These are phyloP conservation scores for Myocastor coypus DNA, from an alignment of 2,113 vertebrate genomes.

Conservation along the genomic window DNA sequence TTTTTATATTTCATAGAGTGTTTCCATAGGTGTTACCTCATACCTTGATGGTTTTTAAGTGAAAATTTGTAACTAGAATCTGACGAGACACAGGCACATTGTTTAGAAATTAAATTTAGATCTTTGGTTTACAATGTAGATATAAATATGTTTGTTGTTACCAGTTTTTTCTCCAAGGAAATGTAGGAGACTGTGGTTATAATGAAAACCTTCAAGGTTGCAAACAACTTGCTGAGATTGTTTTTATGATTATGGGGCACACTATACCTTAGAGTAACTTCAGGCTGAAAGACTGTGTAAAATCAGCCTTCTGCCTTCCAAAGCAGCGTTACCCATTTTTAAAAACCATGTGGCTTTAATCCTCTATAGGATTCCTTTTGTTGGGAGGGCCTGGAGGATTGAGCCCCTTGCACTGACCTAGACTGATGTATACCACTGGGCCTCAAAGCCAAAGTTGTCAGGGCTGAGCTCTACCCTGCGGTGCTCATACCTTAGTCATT, in stretches of 20 bases:
- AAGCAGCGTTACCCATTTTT: not conserved
- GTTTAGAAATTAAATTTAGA: slow-evolving; percentile 10
- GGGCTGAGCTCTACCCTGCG: not conserved
- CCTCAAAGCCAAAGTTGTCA: not conserved
- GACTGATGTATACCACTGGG: not conserved
- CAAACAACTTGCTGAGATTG: not conserved
- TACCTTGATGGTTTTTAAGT: slow-evolving; percentile 2
- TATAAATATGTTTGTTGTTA: not conserved
- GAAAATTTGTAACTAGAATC: not conserved
- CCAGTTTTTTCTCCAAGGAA: not conserved
- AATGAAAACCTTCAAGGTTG: not conserved
- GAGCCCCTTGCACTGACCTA: not conserved
- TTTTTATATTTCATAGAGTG: not conserved
- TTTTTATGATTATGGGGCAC: not conserved
- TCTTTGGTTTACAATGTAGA: not conserved
- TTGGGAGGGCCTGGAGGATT: no score
- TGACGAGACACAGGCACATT: not conserved
- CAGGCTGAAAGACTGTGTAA: not conserved
- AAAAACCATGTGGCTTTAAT: not conserved
- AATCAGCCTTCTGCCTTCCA: not conserved
- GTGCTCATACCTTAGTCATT: not conserved
- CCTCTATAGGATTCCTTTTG: not conserved
- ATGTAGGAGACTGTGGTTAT: not conserved
- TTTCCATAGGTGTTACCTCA: not conserved
- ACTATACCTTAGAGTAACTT: not conserved